A percentile compares a stretch with the other conserved stretches of the same genome.
phyloP scores from a whole-genome alignment of 1,140 invertebrate genomes.

The Zeugodacus cucurbitae region DNA sequence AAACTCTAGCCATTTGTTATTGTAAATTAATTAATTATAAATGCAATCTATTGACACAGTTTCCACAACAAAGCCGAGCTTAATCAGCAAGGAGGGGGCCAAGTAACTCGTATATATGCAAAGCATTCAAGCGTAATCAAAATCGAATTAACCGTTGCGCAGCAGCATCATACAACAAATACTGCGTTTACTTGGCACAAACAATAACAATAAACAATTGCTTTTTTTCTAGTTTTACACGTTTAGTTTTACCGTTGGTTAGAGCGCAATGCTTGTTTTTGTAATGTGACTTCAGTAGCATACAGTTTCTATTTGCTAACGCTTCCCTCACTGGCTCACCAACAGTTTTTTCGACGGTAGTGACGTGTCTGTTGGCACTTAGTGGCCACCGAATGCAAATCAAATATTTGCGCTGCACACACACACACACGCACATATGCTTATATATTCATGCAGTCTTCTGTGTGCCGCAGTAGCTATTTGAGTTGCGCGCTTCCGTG shows the following conservation, averaged over 20 bases:
- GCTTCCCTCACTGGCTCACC: background rate
- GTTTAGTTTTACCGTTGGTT: background rate
- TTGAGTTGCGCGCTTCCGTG: background rate
- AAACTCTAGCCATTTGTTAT: too few relatives aligned
- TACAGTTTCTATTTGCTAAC: background rate
- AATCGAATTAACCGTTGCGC: background rate
- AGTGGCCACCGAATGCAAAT: background rate
- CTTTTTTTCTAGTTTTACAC: background rate
- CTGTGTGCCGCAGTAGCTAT: background rate
- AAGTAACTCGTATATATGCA: background rate
- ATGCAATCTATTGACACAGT: background rate
- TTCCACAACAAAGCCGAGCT: background rate
- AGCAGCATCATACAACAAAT: background rate
- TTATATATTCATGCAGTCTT: background rate
- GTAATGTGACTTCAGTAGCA: background rate
- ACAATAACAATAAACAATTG: background rate
- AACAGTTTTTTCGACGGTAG: background rate
- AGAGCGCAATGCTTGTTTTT: background rate
- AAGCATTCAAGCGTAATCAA: background rate
- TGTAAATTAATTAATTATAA: background rate
- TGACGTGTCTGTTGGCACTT: background rate
- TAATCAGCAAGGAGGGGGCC: fast-evolving
- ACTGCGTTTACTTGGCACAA: background rate
- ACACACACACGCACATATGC: background rate
- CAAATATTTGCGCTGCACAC: conserved; percentile 17